Percentiles rank a stretch among this genome's conserved stretches.
phyloP scores from a whole-genome alignment of 2,888 invertebrate species.

The Sycophila texana region DNA sequence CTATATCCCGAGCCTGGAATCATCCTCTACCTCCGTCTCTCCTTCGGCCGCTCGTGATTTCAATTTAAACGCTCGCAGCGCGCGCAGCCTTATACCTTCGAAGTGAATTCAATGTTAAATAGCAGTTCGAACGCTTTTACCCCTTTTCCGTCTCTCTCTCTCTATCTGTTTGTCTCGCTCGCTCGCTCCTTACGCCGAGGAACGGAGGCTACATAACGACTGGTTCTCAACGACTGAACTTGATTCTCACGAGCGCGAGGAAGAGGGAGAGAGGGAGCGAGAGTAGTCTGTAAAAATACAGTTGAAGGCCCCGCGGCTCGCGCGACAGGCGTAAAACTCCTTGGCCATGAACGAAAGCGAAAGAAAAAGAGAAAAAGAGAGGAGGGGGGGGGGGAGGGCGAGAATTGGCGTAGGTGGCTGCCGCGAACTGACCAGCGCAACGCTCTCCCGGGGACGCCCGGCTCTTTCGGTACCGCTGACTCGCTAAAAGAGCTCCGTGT shows the following conservation, averaged over 20 bases:
- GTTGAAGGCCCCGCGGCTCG: slow-evolving; percentile 64
- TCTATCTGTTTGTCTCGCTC: not conserved
- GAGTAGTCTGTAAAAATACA: slow-evolving; percentile 66
- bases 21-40: slow-evolving; percentile 5
- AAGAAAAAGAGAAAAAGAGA: not conserved
- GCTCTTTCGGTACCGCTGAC: not conserved
- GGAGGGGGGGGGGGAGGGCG: not conserved
- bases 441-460: slow-evolving; percentile 14
- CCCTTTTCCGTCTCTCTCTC: slow-evolving; percentile 19
- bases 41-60: slow-evolving; percentile 40
- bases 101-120: slow-evolving; percentile 50
- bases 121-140: slow-evolving; percentile 46
- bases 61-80: slow-evolving; percentile 51
- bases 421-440: slow-evolving; percentile 65
- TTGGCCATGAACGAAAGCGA: not conserved
- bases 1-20: slow-evolving; percentile 29
- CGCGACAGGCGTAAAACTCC: slow-evolving; percentile 24
- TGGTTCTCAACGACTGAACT: slow-evolving; percentile 53
- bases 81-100: slow-evolving; percentile 5
- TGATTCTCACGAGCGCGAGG: slow-evolving; percentile 51
- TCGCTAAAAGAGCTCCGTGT: not conserved
- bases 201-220: slow-evolving; percentile 49
- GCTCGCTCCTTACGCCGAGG: slow-evolving; percentile 1
- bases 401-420: slow-evolving; percentile 60
- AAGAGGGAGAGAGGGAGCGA: slow-evolving; percentile 13